Evolutionary conservation across 2,113 vertebrate species (phyloP).

Genomic region (Bos taurus): DNA sequence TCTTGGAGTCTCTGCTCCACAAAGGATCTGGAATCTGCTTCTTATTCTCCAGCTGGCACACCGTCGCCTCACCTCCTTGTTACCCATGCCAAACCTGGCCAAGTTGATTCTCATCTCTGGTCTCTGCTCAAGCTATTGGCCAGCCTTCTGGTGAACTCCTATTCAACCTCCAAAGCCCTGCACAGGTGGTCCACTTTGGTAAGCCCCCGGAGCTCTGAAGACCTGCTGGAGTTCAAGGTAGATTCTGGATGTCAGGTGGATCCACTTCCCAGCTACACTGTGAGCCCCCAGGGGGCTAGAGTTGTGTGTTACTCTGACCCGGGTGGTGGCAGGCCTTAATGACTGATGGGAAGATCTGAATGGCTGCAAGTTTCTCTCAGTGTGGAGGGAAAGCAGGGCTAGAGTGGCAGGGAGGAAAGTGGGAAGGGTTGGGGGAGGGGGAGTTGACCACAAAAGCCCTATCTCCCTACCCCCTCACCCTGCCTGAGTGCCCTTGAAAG

Average conservation of each 20-base stretch:
- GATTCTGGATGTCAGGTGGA: not conserved
- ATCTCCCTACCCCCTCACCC: not conserved
- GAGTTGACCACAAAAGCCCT: not conserved
- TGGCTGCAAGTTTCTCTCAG: no score
- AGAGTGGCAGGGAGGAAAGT: not conserved
- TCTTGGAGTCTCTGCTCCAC: constrained; percentile 49
- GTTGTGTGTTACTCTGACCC: not conserved
- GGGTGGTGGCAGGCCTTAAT: not conserved
- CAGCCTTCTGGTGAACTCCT: constrained; percentile 26
- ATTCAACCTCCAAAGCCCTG: constrained; percentile 23
- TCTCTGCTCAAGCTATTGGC: not conserved
- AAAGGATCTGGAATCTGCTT: not conserved
- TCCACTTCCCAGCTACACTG: not conserved
- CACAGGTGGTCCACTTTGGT: not conserved
- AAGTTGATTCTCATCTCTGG: not conserved
- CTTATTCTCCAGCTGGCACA: not conserved
- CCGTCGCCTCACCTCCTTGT: not conserved
- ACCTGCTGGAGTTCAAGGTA: not conserved
- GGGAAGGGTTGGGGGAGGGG: not conserved
- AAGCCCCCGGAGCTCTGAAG: not conserved
- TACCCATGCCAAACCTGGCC: not conserved
- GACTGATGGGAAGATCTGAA: not conserved
- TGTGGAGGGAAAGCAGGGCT: not conserved
- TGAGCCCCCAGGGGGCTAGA: not conserved
- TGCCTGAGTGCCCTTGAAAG: not conserved